These are phyloP conservation scores for Catharus minimus DNA, from an alignment of 2,113 vertebrate genomes.

Conservation along the genomic window DNA sequence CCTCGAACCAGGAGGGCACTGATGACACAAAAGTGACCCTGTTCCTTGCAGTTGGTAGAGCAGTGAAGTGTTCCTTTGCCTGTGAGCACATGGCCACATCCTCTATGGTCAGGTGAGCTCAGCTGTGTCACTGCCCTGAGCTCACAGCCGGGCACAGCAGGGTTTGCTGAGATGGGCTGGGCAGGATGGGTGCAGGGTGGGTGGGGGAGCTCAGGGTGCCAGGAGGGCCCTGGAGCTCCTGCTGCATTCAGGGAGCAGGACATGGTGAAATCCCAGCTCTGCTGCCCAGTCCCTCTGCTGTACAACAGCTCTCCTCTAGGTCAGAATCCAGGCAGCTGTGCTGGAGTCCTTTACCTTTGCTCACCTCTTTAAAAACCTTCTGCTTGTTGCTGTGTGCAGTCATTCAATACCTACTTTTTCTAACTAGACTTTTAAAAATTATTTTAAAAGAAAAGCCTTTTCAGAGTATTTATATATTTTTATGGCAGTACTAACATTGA, in stretches of 20 bases:
- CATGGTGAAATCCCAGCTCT: neutral
- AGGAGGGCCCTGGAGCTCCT: neutral
- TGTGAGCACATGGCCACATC: fast-evolving
- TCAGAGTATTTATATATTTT: conserved; percentile 56
- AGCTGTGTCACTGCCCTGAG: fast-evolving
- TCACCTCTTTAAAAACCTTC: neutral
- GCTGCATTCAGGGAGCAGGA: neutral
- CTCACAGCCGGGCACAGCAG: neutral
- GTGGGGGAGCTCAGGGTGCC: neutral
- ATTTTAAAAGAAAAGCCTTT: conserved; percentile 45
- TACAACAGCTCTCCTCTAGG: fast-evolving
- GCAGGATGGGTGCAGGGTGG: fast-evolving
- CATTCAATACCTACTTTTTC: neutral
- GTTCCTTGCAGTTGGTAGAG: fast-evolving
- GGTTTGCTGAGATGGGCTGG: fast-evolving
- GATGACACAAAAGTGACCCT: fast-evolving
- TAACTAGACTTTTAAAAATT: conserved; percentile 24
- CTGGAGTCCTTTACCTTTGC: neutral
- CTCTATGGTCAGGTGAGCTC: fast-evolving
- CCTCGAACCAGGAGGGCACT: fast-evolving
- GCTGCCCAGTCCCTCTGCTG: neutral
- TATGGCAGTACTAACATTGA: neutral
- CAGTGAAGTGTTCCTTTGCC: neutral
- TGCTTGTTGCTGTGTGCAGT: neutral
- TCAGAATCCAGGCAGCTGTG: neutral